Base-by-base conservation (phyloP, 2,797 vertebrate species). In the Peromyscus attwateri region DNA sequence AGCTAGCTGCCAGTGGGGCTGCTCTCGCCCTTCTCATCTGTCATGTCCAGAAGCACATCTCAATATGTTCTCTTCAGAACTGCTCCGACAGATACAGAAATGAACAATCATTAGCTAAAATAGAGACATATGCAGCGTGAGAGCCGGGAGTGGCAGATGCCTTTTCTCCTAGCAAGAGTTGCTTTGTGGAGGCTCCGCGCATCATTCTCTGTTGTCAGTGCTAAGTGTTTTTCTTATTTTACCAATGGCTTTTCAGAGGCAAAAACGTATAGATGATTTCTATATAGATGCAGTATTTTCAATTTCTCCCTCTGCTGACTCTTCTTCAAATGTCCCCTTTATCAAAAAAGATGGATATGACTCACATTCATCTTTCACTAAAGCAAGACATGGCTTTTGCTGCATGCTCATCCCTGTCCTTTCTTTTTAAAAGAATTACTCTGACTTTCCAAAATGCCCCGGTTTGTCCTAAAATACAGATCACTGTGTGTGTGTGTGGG, bases 191-290 rank as follows among this genome's bases (percentile, higher is more conserved):
- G 27, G 87, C 4, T 34, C 64, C 34, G 8, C 25, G 11, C 14
- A 17, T 71, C 0, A 0, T 3, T 64, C 7, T 92, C 52, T 12
- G 3, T 71, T 52, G 70, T 37, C 77, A 57, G 66, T 6, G 0
- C 46, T 75, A 82, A 85, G 80, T 79, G 19, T 9, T 62, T 96
- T 95, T 88, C 37, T 88, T 52, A 64, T 79, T 75, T 95, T 66
- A 68, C 52, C 40, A 43, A 92, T 60, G 60, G 13, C 34, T 89
- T 93, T 94, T 80, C 43, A 84, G 83, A 94, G 52, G n/a, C 4
- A 64, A 73, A 55, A 77, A 55, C 0, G 1, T 31, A 19, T 25
- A 49, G 55, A 70, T 1, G 70, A 91, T 80, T 95, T 93, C 34
- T 37, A 3, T 55, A 71, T 27, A 66, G 57, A 46, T 4, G 52